phyloP scores from a whole-genome alignment of 2,113 vertebrate species.

The Puffinus mauretanicus region DNA sequence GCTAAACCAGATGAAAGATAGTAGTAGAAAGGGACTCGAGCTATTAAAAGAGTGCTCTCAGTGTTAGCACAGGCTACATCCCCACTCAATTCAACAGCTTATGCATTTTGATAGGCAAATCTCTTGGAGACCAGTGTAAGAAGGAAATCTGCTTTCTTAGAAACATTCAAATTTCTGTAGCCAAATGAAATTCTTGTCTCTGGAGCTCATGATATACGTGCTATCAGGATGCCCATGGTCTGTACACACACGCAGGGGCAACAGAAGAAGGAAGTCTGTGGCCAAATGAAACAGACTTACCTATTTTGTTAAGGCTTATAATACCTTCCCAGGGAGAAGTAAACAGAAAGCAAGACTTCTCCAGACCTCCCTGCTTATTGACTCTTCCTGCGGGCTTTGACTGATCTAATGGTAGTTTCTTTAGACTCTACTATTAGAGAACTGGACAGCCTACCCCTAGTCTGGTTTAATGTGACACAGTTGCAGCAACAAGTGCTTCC shows the following conservation, averaged over 20 bases:
- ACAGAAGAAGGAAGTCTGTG: neutral
- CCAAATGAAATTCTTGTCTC: neutral
- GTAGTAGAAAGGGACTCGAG: neutral
- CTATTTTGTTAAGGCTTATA: neutral
- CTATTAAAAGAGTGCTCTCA: neutral
- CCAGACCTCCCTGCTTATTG: neutral
- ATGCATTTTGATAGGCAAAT: neutral
- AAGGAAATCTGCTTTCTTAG: neutral
- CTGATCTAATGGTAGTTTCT: neutral
- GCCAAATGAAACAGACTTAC: neutral
- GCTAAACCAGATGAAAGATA: conserved; percentile 7
- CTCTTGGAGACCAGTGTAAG: neutral
- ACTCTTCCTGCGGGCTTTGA: neutral
- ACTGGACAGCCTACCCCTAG: neutral
- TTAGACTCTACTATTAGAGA: neutral
- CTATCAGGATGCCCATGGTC: neutral
- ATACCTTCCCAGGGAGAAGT: neutral
- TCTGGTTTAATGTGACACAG: neutral
- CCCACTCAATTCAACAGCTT: neutral
- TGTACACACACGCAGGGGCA: fast-evolving
- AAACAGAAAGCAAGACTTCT: neutral
- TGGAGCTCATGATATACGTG: neutral
- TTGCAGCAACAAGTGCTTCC: neutral
- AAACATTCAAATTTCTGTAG: neutral
- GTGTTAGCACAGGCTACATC: neutral